These are phyloP conservation scores for Saxidomus purpurata DNA, from an alignment of 1,140 invertebrate species.

Conservation along the genomic window DNA sequence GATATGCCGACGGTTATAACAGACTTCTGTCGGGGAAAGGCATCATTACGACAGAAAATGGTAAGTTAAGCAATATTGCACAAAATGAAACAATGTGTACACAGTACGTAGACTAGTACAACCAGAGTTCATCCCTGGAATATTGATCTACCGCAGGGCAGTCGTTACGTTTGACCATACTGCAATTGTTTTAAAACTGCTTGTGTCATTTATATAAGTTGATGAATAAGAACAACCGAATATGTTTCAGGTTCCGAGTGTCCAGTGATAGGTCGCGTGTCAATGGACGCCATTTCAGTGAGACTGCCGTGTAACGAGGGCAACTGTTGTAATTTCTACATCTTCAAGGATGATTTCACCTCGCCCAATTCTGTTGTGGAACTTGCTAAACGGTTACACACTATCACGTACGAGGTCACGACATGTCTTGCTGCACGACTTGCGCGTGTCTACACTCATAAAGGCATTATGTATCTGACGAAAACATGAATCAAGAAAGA, in stretches of 20 bases:
- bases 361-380: conserved; percentile 64
- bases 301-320: conserved; percentile 42
- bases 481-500: background rate
- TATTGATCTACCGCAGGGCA: too few relatives aligned
- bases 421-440: conserved; percentile 71
- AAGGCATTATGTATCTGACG: conserved; percentile 2
- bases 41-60: conserved; percentile 64
- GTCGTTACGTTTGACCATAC: too few relatives aligned
- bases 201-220: too few relatives aligned
- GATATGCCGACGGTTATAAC: conserved; percentile 78
- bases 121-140: too few relatives aligned
- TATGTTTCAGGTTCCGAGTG: conserved; percentile 68
- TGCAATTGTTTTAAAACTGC: too few relatives aligned
- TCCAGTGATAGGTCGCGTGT: conserved; percentile 74
- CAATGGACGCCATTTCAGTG: conserved; percentile 79
- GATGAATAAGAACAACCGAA: too few relatives aligned
- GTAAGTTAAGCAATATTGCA: conserved; percentile 63
- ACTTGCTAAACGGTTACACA: conserved; percentile 65
- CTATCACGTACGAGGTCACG: conserved; percentile 74
- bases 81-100: too few relatives aligned
- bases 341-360: conserved; percentile 70
- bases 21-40: conserved; percentile 68
- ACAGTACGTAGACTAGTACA: too few relatives aligned
- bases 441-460: conserved; percentile 68
- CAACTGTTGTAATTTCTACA: conserved; percentile 58